Base-by-base conservation (phyloP, 2,888 invertebrate species). In the Parnassius glacialis region DNA sequence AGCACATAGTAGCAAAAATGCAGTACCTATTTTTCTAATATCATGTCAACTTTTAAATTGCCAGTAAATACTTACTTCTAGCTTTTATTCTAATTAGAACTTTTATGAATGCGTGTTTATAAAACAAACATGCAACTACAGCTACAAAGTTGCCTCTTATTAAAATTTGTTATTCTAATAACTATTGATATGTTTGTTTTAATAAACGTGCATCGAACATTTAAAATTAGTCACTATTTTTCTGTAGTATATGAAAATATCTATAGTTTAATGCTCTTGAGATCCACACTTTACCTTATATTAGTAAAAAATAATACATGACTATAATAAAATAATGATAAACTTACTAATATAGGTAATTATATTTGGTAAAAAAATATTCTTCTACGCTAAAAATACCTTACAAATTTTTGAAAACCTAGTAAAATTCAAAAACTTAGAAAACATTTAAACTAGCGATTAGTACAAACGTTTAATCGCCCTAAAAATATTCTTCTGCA, bases 331-430 rank as follows among this genome's bases (percentile, higher is more conserved):
- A 59, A 71, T 60, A 68, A 67, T 81, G 79, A 80, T 74, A 79
- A 76, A 75, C 77, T 76, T 75, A 73, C 69, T 73, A 75, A 70
- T 78, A 79, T 82, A 84, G 78, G 79, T 82, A 84, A 78, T 76
- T 83, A 84, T 81, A 87, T 85, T 84, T 85, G 82, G 87, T 86
- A 84, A 82, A 82, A 84, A 74, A 86, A 84, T 90, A 90, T 90
- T 90, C 90, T 90, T 90, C 90, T 90, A 90, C 83, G 86, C 87
- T 90, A 87, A 83, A 87, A 83, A 84, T 81, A 83, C 79, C 80
- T 85, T 81, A 87, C 82, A 84, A 87, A 82, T 84, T 85, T 85
- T 83, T 81, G 71, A 84, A 83, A 72, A 81, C 82, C 64, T 77
- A 73, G 72, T 80, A 73, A 70, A 79, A 79, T 73, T 78, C 16